Evolutionary conservation across 2,888 invertebrate genomes (phyloP), one percentile per base, ranked within the genome.

Genomic region (Cryptocheilus praepositus): DNA sequence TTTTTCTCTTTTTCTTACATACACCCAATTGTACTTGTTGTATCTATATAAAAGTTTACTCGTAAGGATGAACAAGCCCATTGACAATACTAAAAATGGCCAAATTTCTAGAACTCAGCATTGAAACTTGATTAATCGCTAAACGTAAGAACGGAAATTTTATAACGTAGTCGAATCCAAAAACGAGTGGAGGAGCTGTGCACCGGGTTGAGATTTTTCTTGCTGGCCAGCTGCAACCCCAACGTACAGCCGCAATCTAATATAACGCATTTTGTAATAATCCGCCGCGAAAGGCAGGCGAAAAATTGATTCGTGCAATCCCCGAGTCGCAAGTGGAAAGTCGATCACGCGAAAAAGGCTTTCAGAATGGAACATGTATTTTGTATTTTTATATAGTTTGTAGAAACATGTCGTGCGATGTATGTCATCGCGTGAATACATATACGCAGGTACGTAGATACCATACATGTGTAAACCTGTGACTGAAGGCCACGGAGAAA

Each of bases 321-420:
- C 36, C 36, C 36, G 36, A 36, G 8, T 36, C 36, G 13, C 3
- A 36, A 11, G 36, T 36, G 36, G 36, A 36, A 36, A 36, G 36
- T 36, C 36, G 36, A 36, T 36, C 36, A 1, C 11, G 36, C 36
- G 3, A 11, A 11, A 36, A 36, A 36, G 36, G 36, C 36, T 36
- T 51, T 58, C 56, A 51, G 59, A 81, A 76, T 73, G 76, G 75
- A 80, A 83, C 82, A 83, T 81, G 81, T 86, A 85, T 86, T 87
- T 87, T 85, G 80, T 87, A 87, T 86, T 86, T 87, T 87, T 86
- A 86, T 87, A 86, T 86, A 86, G 86, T 86, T 84, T 85, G 77
- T 86, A 86, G 84, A 22, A 36, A 49, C 16, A 11, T 55, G 18
- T 21, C 15, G 36, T 25, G 19, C 43, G 28, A 44, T 62, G 52